phyloP scores from a whole-genome alignment of 2,888 invertebrate species.

The Platynereis dumerilii region DNA sequence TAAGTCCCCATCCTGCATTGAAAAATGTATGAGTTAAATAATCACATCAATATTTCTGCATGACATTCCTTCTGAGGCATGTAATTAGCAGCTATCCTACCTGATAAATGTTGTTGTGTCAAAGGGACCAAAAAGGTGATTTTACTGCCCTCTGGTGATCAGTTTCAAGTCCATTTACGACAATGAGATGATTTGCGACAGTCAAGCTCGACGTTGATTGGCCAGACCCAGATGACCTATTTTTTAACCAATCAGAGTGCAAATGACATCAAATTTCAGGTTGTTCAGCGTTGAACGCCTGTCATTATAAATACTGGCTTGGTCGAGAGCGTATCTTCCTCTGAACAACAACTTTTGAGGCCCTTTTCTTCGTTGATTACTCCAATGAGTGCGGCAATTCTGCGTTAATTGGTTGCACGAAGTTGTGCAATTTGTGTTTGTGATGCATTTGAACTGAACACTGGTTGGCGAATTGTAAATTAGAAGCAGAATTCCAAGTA shows the following conservation, averaged over 20 bases:
- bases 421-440: too few relatives aligned
- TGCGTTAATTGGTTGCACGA: too few relatives aligned
- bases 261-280: conserved; percentile 8
- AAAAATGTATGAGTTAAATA: too few relatives aligned
- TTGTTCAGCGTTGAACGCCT: conserved; percentile 72
- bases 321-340: conserved; percentile 47
- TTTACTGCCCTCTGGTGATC: too few relatives aligned
- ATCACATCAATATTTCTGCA: too few relatives aligned
- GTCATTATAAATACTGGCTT: conserved; percentile 97
- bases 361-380: not conserved
- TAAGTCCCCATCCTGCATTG: too few relatives aligned
- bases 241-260: conserved; percentile 7
- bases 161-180: too few relatives aligned
- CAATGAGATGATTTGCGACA: too few relatives aligned
- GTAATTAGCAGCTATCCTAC: too few relatives aligned
- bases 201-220: not conserved
- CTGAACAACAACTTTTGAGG: not conserved
- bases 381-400: not conserved
- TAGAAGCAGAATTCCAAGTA: not conserved
- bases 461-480: not conserved
- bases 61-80: too few relatives aligned
- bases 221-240: not conserved
- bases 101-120: too few relatives aligned
- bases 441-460: not conserved
- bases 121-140: too few relatives aligned